Evolutionary conservation across 2,797 vertebrate species (phyloP), one percentile per base, ranked within the genome.

Genomic region (Alcedo quadribrachys): DNA sequence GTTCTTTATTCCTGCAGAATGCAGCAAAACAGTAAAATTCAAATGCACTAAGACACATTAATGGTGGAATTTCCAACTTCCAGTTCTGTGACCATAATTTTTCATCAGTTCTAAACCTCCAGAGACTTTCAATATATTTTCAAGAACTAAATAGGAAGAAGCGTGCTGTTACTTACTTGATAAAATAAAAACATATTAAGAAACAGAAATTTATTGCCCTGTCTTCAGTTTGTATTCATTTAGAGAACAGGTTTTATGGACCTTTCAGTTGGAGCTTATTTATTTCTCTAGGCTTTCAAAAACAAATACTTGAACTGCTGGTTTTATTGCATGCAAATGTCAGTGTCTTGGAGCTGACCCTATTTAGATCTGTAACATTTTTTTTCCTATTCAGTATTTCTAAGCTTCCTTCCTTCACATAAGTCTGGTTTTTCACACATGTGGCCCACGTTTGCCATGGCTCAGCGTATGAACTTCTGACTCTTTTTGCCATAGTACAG

Each of bases 221-320:
- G 30, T 75, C 80, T 86, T 84, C 37, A 33, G 42, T 74, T 93
- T 71, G 68, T 75, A 27, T 82, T 93, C 5, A 51, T 88, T 89
- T 75, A 85, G 62, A 85, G 24, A 30, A 22, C 3, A 19, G 42
- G 20, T 77, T 95, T 94, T 90, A 87, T 90, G 69, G 86, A 33
- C 62, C 71, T 94, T 71, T 93, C 74, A 65, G 50, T 32, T 82
- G 17, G 33, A 68, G 21, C 10, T 82, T 77, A 43, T 86, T 92
- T 93, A 46, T 86, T 89, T 86, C n/a, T 86, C 15, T 51, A 27
- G 32, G 6, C 63, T 95, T 58, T 81, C 65, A 91, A 61, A 75
- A 91, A 46, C 50, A 45, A 67, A 14, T 27, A 69, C n/a, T 85
- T 8, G 5, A 84, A 40, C 22, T 88, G 12, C 50, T 71, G 65